phyloP scores from a whole-genome alignment of 2,888 invertebrate species.

The Oasisia sp. region DNA sequence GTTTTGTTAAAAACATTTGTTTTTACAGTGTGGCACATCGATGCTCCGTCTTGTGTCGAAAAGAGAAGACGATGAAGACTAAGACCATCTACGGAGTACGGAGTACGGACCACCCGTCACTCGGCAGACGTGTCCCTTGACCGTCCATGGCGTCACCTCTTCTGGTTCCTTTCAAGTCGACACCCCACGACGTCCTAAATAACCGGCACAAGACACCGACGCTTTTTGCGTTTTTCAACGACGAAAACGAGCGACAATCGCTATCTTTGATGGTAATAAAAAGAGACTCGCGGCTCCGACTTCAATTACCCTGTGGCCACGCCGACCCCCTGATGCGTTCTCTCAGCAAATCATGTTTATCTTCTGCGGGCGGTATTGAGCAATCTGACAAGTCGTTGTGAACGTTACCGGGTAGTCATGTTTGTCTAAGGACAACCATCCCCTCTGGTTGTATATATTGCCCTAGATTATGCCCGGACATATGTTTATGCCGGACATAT shows the following conservation, averaged over 20 bases:
- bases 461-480: not conserved
- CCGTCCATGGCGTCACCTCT: not conserved
- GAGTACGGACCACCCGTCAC: too few species aligned
- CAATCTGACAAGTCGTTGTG: not conserved
- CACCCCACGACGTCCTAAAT: not conserved
- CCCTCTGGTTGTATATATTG: not conserved
- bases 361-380: not conserved
- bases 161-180: not conserved
- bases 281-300: not conserved
- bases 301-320: not conserved
- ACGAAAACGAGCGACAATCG: not conserved
- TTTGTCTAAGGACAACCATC: not conserved
- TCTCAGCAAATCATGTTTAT: conserved; percentile 5
- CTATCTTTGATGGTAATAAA: not conserved
- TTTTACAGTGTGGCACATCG: too few species aligned
- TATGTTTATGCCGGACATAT: not conserved
- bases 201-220: not conserved
- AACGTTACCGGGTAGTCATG: not conserved
- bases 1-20: too few species aligned
- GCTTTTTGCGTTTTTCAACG: not conserved
- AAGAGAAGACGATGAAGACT: too few species aligned
- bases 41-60: too few species aligned
- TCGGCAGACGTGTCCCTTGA: not conserved
- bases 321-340: not conserved
- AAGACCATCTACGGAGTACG: too few species aligned